A percentile compares a stretch with the other conserved stretches of the same genome.
Evolutionary conservation across 2,888 invertebrate species (phyloP).

Genomic region (Amphipoea lucens): DNA sequence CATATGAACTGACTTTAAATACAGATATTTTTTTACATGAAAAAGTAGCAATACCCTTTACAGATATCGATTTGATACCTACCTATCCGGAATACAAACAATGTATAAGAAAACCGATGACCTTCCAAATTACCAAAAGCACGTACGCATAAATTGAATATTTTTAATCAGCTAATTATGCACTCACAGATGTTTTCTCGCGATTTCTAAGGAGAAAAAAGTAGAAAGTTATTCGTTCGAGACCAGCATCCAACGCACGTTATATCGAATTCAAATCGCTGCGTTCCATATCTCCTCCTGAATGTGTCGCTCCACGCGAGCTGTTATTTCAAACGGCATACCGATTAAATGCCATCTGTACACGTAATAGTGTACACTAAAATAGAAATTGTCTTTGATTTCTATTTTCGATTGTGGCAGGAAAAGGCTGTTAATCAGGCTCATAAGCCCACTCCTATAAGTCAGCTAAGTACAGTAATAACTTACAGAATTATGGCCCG

Average conservation of each 20-base stretch:
- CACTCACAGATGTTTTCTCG: constrained; percentile 63
- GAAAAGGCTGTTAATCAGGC: constrained; percentile 16
- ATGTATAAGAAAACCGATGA: background rate
- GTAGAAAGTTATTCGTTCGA: constrained; percentile 81
- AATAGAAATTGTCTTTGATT: constrained; percentile 68
- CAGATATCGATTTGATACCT: background rate
- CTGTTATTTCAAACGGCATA: constrained; percentile 65
- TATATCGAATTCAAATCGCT: constrained; percentile 76
- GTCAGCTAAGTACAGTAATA: constrained; percentile 6
- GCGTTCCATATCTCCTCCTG: constrained; percentile 68
- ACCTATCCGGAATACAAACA: background rate
- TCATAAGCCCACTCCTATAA: background rate
- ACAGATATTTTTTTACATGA: constrained; percentile 2
- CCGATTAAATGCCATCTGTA: constrained; percentile 63
- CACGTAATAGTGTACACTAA: constrained; percentile 72
- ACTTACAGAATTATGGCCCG: background rate
- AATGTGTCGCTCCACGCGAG: constrained; percentile 77
- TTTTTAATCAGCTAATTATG: constrained; percentile 61
- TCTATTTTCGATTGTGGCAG: constrained; percentile 70
- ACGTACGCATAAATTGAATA: constrained; percentile 17
- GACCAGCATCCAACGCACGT: constrained; percentile 71
- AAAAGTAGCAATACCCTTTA: constrained; percentile 13
- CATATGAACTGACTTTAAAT: constrained; percentile 25
- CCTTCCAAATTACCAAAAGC: background rate
- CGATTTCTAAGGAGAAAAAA: constrained; percentile 70